These are phyloP conservation scores for Falco concolor DNA, from an alignment of 2,797 vertebrate genomes.

Conservation along the genomic window DNA sequence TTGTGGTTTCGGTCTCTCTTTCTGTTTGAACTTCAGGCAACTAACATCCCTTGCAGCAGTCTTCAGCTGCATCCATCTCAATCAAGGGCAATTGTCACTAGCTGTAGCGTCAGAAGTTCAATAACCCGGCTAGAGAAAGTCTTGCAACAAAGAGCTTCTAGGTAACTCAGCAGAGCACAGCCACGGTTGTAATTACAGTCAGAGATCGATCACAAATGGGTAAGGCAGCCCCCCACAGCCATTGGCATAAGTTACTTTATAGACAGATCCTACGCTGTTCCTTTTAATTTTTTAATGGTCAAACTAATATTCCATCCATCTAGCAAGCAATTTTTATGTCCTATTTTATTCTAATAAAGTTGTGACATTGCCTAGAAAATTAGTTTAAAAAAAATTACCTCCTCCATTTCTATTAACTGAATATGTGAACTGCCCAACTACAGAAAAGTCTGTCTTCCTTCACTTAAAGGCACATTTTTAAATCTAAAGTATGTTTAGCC, in stretches of 20 bases:
- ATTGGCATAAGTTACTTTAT: not conserved
- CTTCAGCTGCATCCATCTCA: not conserved
- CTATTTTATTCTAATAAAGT: not conserved
- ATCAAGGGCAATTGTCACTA: not conserved
- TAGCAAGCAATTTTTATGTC: not conserved
- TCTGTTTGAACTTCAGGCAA: not conserved
- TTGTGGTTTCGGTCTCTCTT: not conserved
- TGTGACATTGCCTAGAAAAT: not conserved
- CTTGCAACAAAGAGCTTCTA: not conserved
- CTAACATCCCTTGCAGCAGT: not conserved
- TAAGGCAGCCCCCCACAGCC: not conserved
- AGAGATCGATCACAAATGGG: not conserved
- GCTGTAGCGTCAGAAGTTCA: not conserved
- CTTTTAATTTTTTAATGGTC: not conserved
- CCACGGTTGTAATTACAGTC: not conserved
- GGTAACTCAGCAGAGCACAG: not conserved
- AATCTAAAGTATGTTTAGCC: not conserved
- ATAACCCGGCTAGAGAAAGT: not conserved
- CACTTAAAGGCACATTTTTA: not conserved
- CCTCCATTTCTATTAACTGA: not conserved
- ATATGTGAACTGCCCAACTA: not conserved
- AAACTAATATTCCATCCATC: not conserved
- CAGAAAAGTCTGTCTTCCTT: not conserved
- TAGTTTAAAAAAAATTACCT: not conserved
- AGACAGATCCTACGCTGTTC: not conserved